Percentiles rank a stretch among this genome's conserved stretches.
These are phyloP conservation scores for Macrochelys suwanniensis DNA, from an alignment of 2,797 vertebrate genomes.

Conservation along the genomic window DNA sequence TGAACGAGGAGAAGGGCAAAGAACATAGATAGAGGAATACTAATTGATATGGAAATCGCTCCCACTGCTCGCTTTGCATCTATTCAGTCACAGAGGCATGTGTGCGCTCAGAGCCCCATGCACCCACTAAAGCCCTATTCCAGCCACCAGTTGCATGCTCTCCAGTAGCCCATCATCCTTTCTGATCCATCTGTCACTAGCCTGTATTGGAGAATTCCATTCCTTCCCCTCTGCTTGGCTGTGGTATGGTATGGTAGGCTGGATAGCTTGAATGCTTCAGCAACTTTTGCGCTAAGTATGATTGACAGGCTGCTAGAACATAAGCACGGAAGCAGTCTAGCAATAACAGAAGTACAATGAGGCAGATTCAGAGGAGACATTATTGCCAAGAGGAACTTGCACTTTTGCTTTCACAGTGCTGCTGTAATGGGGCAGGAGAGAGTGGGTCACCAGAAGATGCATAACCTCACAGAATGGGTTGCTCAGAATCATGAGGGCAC, in stretches of 20 bases:
- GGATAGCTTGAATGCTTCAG: background rate
- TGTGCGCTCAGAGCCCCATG: background rate
- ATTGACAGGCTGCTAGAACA: background rate
- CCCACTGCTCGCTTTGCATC: accelerated
- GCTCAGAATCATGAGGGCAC: background rate
- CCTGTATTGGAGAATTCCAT: background rate
- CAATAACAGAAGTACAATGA: background rate
- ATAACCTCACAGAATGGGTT: background rate
- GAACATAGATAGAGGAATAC: background rate
- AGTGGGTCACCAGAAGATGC: background rate
- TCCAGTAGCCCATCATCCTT: background rate
- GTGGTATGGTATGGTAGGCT: accelerated
- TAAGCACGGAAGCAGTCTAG: background rate
- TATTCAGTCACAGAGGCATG: background rate
- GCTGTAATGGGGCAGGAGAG: background rate
- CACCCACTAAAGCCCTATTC: background rate
- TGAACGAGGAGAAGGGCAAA: slow-evolving; percentile 26
- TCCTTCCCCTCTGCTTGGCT: background rate
- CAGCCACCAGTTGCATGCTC: background rate
- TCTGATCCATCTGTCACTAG: background rate
- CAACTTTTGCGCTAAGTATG: background rate
- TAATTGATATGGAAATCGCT: background rate
- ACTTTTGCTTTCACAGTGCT: background rate
- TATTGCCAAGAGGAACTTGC: background rate
- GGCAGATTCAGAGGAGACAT: background rate